Evolutionary conservation across 2,888 invertebrate species (phyloP).

Genomic region (Ecliptopera silaceata): DNA sequence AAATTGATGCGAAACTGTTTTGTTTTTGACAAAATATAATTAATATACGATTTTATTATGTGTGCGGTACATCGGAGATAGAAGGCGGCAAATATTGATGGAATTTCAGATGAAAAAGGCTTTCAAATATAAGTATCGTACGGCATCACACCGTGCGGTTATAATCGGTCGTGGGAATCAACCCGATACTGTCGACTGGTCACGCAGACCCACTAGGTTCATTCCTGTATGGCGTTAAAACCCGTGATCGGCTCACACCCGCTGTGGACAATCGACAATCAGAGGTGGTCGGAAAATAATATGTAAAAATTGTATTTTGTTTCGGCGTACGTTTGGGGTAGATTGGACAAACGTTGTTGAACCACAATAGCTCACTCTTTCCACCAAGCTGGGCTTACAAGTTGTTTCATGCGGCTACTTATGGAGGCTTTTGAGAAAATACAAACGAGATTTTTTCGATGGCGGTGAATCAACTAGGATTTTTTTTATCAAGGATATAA

Average conservation of each 20-base stretch:
- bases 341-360: constrained; percentile 16
- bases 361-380: constrained; percentile 9
- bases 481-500: no score
- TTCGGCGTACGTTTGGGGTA: neutral
- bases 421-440: neutral
- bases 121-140: constrained; percentile 53
- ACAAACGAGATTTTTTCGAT: neutral
- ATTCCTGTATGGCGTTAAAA: constrained; percentile 56
- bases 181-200: constrained; percentile 35
- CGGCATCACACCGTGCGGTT: constrained; percentile 52
- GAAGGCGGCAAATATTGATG: constrained; percentile 40
- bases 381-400: constrained; percentile 15
- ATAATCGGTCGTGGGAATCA: constrained; percentile 63
- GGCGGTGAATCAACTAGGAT: no score
- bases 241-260: constrained; percentile 46
- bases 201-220: constrained; percentile 44
- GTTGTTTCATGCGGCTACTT: constrained; percentile 2
- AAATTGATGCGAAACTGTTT: no score
- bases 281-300: constrained; percentile 37
- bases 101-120: constrained; percentile 41
- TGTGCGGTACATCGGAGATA: constrained; percentile 16
- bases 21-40: no score
- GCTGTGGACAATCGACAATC: constrained; percentile 52
- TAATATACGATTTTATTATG: no score
- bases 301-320: constrained; percentile 35